Evolutionary conservation across 2,113 vertebrate species (phyloP).

Genomic region (Eubucco bourcierii): DNA sequence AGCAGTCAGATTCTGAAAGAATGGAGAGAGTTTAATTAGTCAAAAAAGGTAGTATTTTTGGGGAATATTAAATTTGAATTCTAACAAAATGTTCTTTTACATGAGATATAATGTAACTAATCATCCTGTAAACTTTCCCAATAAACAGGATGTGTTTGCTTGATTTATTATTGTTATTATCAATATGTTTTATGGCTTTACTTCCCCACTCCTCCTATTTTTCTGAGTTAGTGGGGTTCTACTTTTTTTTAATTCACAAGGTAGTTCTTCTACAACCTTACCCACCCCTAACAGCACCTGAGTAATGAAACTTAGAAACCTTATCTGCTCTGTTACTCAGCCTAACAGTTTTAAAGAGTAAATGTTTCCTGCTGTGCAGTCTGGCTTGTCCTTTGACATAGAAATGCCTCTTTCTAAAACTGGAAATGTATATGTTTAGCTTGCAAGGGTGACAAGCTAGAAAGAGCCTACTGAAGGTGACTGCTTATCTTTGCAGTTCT

Average conservation of each 20-base stretch:
- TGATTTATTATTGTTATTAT: neutral
- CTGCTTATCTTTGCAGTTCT: neutral
- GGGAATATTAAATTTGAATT: rapidly evolving
- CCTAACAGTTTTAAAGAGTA: neutral
- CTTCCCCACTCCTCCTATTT: neutral
- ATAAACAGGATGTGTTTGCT: neutral
- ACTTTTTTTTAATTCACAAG: neutral
- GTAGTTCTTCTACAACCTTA: neutral
- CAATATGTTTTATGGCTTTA: neutral
- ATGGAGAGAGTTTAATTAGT: neutral
- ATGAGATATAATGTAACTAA: neutral
- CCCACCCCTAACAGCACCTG: neutral
- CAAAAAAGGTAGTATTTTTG: neutral
- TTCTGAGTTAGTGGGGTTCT: neutral
- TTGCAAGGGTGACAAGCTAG: neutral
- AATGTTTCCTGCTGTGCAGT: neutral
- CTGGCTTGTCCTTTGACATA: constrained; percentile 9
- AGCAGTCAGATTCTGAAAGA: neutral
- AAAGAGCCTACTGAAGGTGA: neutral
- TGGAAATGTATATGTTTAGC: neutral
- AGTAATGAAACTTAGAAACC: neutral
- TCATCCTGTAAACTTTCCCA: neutral
- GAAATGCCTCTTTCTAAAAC: neutral
- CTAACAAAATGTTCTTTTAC: neutral
- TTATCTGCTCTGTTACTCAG: neutral